A percentile compares a stretch with the other conserved stretches of the same genome.
These are phyloP conservation scores for Esperia sulphurella DNA, from an alignment of 2,888 invertebrate species.

Conservation along the genomic window DNA sequence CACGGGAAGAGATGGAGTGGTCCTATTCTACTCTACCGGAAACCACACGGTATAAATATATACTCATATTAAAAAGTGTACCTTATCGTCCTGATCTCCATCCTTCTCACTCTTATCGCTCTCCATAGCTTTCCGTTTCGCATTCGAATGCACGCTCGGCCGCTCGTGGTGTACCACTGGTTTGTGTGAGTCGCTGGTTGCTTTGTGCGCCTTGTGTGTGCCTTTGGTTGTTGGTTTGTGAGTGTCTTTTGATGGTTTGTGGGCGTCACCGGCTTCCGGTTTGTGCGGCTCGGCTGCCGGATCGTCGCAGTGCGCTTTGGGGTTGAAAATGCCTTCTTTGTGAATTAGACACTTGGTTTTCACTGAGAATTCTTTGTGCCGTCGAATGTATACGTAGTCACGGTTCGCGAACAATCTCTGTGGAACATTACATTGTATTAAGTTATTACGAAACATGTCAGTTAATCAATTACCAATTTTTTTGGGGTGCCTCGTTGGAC, in stretches of 20 bases:
- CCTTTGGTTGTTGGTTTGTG: no score
- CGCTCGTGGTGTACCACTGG: constrained; percentile 15
- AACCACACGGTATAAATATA: no score
- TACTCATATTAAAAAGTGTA: no score
- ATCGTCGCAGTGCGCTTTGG: neutral
- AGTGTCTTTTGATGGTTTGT: neutral
- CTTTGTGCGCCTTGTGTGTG: no score
- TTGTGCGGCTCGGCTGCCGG: neutral
- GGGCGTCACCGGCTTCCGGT: no score
- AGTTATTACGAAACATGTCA: no score
- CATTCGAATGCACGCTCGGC: constrained; percentile 50
- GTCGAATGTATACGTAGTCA: constrained; percentile 90
- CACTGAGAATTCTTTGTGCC: constrained; percentile 70
- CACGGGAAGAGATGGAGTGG: no score
- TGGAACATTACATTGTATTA: neutral
- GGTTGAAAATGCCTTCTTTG: constrained; percentile 23
- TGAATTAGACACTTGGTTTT: constrained; percentile 13
- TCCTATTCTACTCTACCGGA: no score
- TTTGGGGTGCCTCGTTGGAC: no score
- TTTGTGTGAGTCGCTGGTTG: neutral
- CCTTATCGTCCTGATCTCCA: neutral
- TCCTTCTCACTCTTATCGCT: constrained; percentile 8
- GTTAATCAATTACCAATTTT: no score
- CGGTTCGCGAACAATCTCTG: constrained; percentile 90
- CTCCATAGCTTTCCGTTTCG: constrained; percentile 49